Percentiles rank a stretch among this genome's conserved stretches.
Evolutionary conservation across 2,888 invertebrate species (phyloP).

Genomic region (Glaucopsyche alexis): DNA sequence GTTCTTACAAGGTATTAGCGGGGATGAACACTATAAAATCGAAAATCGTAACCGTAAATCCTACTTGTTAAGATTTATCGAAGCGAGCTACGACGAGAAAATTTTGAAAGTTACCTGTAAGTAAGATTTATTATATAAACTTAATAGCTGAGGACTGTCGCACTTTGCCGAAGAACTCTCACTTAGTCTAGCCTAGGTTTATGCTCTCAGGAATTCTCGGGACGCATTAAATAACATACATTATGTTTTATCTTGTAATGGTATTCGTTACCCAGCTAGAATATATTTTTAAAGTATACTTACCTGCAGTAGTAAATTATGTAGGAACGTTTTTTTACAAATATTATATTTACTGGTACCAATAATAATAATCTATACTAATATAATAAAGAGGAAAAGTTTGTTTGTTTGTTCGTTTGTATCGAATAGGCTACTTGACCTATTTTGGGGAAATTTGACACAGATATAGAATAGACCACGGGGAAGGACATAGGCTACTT

Average conservation of each 20-base stretch:
- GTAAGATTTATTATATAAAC: conserved; percentile 24
- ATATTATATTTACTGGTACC: too few relatives aligned
- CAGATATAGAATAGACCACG: too few relatives aligned
- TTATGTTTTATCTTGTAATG: not conserved
- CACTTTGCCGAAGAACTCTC: conserved; percentile 10
- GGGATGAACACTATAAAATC: conserved; percentile 58
- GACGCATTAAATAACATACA: conserved; percentile 9
- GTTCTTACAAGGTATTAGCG: conserved; percentile 53
- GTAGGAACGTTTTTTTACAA: not conserved
- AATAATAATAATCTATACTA: too few relatives aligned
- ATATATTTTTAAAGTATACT: not conserved
- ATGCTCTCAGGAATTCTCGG: conserved; percentile 6
- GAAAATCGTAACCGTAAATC: conserved; percentile 54
- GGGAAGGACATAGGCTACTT: too few relatives aligned
- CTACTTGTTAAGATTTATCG: conserved; percentile 36
- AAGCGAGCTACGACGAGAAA: conserved; percentile 15
- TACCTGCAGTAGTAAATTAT: not conserved
- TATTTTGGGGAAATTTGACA: too few relatives aligned
- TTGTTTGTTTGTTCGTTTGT: too few relatives aligned
- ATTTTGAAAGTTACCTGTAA: conserved; percentile 30
- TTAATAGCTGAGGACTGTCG: conserved; percentile 26
- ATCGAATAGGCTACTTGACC: too few relatives aligned
- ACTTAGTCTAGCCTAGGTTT: not conserved
- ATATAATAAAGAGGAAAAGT: too few relatives aligned
- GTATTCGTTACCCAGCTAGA: not conserved